Conservation (phyloP, 2,888 invertebrate species). For the Caenorhabditis panamensis region DNA sequence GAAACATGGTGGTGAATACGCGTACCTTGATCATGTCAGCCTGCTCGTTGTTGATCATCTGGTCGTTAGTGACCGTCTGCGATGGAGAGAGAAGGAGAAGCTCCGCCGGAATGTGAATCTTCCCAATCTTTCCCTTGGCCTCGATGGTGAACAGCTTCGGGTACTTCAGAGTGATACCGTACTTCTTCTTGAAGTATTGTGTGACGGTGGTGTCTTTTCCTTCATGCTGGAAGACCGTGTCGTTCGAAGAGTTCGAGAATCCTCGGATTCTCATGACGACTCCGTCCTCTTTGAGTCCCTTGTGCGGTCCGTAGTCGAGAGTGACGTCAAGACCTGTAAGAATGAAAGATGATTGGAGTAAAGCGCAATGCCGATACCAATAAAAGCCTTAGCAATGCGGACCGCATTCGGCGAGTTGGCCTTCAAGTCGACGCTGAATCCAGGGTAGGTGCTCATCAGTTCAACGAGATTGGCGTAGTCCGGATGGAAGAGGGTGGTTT, state of each 20-base stretch:
- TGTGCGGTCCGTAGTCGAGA: conserved; percentile 23
- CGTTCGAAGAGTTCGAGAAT: conserved; percentile 1
- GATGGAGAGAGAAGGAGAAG: conserved; percentile 28
- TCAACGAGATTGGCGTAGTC: conserved; percentile 27
- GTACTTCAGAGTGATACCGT: conserved; percentile 27
- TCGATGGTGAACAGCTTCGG: conserved; percentile 43
- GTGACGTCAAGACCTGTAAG: conserved; percentile 12
- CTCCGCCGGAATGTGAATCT: conserved; percentile 29
- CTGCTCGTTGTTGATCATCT: conserved; percentile 55
- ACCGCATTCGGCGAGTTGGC: conserved; percentile 4
- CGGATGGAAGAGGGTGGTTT: conserved; percentile 45
- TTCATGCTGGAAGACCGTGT: conserved; percentile 6
- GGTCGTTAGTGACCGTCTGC: conserved; percentile 43
- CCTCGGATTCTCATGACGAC: conserved; percentile 35
- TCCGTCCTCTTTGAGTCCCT: conserved; percentile 31
- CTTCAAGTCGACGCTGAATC: conserved; percentile 5
- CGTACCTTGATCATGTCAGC: conserved; percentile 49
- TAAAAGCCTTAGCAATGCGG: conserved; percentile 33
- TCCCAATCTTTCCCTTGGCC: conserved; percentile 29
- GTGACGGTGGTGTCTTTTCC: background rate
- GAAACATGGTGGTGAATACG: background rate
- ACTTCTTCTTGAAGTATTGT: conserved; percentile 38
- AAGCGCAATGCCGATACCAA: too few species aligned
- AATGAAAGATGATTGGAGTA: too few species aligned
- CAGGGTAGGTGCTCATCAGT: background rate